These are phyloP conservation scores for Cepphus grylle DNA, from an alignment of 2,113 vertebrate genomes.

Conservation along the genomic window DNA sequence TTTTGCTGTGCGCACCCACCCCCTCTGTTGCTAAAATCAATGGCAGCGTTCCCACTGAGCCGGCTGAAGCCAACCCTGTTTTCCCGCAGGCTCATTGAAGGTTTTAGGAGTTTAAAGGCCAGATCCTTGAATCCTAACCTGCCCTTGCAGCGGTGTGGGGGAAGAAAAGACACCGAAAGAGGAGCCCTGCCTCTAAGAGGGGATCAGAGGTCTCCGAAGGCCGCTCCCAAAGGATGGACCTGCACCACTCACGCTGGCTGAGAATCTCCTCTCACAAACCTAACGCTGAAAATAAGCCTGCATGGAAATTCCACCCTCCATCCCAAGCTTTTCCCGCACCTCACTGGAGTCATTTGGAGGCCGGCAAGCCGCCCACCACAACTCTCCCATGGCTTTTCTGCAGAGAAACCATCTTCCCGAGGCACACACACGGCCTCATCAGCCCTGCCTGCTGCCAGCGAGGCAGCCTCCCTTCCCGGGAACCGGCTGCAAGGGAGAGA, in stretches of 20 bases:
- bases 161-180: neutral
- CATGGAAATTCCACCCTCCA: neutral
- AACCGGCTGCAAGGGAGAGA: constrained; percentile 61
- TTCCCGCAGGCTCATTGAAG: neutral
- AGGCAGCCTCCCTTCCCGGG: neutral
- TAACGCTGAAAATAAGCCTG: rapidly evolving
- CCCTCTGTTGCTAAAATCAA: neutral
- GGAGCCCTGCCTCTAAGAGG: neutral
- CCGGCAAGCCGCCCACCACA: neutral
- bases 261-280: neutral
- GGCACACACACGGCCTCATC: neutral
- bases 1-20: neutral
- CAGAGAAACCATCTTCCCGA: neutral
- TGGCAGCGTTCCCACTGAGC: neutral
- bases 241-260: rapidly evolving
- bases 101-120: neutral
- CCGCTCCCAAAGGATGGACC: neutral
- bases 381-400: neutral
- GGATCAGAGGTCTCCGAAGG: neutral
- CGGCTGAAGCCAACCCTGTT: neutral
- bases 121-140: neutral
- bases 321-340: neutral
- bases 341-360: neutral
- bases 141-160: neutral
- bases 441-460: constrained; percentile 24